Base-by-base conservation (phyloP, 30 jellyfish, hydroid and myxozoan genomes). In the Pelagia noctiluca region DNA sequence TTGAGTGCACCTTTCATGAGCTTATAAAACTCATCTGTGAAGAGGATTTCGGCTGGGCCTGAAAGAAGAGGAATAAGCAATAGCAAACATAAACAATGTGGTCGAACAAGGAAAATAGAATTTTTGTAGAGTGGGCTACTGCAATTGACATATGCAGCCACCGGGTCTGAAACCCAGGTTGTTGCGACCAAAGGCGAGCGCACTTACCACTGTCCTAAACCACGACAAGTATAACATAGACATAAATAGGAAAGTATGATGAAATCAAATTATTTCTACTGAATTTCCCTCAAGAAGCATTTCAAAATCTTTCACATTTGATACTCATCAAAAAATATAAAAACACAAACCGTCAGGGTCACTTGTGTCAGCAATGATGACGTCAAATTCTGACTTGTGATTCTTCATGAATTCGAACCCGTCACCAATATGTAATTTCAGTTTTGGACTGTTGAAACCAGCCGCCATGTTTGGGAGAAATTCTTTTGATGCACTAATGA, bases 21-120 rank as follows among this genome's bases (percentile, higher is more conserved):
- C 33, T 52, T 73, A 88, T 89, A 95, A 70, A 64, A 89, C n/a
- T 89, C 93, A 28, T 85, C 97, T 19, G 97, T 68, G 63, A 95
- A 95, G 2, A 95, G 90, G 25, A 89, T 74, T 76, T 95, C 97
- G 21, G 99, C 97, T 8, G 97, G 97, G n/a, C 99, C 99, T 94
- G 71, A 4, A 54, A 22, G 37, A 22, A 31, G 70, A 34, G 2
- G 22, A 76, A 71, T 8, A 21, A 63, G 77, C 24, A 63, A 63
- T 21, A 63, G 10, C 77, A 3, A 18, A 63, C 13, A 52, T 5
- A 10, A 8, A 19, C 16, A 3, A 3, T 19, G 21, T 10, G 21
- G 68, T 52, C 16, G 26, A 3, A 42, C 57, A 42, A 42, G 57
- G 16, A 42, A 42, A 42, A 42, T 16, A 42, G 16, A 5, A 5